Conservation (phyloP, 1,140 invertebrate species). For the Brachionus rubens region DNA sequence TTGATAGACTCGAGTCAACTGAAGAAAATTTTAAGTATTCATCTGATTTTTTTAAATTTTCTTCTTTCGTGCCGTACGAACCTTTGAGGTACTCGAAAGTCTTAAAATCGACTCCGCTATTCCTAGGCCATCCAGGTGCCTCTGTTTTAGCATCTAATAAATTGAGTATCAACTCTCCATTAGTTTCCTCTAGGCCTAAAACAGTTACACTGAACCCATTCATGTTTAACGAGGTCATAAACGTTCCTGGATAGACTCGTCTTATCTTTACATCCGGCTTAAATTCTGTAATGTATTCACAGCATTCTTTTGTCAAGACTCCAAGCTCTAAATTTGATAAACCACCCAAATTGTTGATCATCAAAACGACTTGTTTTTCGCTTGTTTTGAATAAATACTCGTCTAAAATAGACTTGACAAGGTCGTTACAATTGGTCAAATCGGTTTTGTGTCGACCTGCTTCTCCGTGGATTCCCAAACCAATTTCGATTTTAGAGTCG, state of each 20-base stretch:
- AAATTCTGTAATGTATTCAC: conserved; percentile 60
- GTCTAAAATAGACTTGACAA: conserved; percentile 61
- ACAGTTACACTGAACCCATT: conserved; percentile 73
- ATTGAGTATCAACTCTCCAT: conserved; percentile 51
- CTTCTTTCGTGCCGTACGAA: not conserved
- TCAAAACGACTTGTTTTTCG: conserved; percentile 62
- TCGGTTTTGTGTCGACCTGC: conserved; percentile 70
- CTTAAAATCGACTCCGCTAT: not conserved
- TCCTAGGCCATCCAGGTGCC: conserved; percentile 13
- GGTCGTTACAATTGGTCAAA: conserved; percentile 58
- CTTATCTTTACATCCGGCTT: conserved; percentile 62
- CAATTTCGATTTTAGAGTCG: conserved; percentile 72
- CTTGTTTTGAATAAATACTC: conserved; percentile 31
- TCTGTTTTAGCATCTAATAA: conserved; percentile 59
- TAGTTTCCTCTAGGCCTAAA: conserved; percentile 60
- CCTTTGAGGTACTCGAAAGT: conserved; percentile 4
- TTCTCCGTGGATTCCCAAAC: conserved; percentile 77
- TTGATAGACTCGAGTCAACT: not conserved
- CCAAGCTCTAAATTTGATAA: conserved; percentile 74
- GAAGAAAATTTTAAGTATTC: conserved; percentile 38
- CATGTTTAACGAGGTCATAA: conserved; percentile 79
- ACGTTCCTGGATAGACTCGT: conserved; percentile 69
- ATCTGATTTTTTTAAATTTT: conserved; percentile 1
- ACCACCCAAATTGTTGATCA: conserved; percentile 78
- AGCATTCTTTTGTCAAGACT: conserved; percentile 70